These are phyloP conservation scores for Chironomus striatipennis DNA, from an alignment of 1,140 invertebrate species.

Conservation along the genomic window DNA sequence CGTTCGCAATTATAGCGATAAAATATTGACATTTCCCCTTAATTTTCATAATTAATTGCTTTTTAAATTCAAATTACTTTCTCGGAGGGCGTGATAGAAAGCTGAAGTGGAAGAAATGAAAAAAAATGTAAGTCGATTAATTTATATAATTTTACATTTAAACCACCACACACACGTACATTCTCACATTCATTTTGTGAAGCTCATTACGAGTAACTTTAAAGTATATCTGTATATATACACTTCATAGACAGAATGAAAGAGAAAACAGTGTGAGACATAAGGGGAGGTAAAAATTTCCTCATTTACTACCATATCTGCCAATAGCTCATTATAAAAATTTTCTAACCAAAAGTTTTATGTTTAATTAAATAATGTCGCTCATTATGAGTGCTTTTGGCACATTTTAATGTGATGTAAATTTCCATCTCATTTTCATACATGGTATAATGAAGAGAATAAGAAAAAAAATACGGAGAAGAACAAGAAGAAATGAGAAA, in stretches of 20 bases:
- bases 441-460: neutral
- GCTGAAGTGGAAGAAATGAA: neutral
- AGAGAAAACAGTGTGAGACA: too few relatives aligned
- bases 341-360: neutral
- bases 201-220: too few relatives aligned
- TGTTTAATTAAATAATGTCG: conserved; percentile 10
- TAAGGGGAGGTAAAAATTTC: too few relatives aligned
- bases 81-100: neutral
- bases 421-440: neutral
- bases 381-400: conserved; percentile 7
- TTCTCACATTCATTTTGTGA: neutral
- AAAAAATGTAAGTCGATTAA: neutral
- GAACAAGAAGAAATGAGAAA: neutral
- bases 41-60: conserved; percentile 1
- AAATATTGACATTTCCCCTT: conserved; percentile 18
- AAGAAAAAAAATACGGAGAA: neutral
- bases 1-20: neutral
- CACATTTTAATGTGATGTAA: conserved; percentile 11
- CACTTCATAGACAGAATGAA: too few relatives aligned
- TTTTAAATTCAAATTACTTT: conserved; percentile 23
- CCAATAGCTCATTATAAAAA: neutral
- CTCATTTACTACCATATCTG: neutral
- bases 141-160: conserved; percentile 17
- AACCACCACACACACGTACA: neutral
- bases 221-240: too few relatives aligned